Conservation (phyloP, 2,113 vertebrate genomes). For the Dasyprocta punctata region DNA sequence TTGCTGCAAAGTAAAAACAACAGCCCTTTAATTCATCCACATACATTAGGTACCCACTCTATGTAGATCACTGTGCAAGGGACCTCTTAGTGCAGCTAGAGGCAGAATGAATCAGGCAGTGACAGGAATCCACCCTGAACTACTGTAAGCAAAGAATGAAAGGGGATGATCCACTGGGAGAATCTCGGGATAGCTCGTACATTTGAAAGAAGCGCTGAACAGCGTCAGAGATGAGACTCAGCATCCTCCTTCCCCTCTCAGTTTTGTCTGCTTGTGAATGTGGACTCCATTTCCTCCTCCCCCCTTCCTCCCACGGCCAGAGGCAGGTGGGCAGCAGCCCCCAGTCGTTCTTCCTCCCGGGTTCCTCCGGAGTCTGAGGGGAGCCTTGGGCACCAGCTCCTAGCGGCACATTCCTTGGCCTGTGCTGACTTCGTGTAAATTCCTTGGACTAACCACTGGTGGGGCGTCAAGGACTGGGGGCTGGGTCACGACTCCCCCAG, state of each 20-base stretch:
- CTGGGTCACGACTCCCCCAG: background rate
- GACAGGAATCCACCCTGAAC: background rate
- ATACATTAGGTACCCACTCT: background rate
- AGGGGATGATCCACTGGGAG: background rate
- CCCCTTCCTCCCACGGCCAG: background rate
- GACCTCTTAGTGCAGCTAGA: background rate
- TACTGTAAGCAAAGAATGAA: background rate
- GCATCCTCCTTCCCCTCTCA: background rate
- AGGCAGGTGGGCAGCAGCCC: background rate
- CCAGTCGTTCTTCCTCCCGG: background rate
- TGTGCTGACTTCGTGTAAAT: background rate
- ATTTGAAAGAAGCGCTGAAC: background rate
- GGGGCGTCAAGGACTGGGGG: background rate
- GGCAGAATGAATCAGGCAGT: background rate
- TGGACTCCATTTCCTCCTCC: background rate
- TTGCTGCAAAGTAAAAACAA: background rate
- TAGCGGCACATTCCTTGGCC: background rate
- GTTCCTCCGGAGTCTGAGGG: background rate
- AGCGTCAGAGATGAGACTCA: background rate
- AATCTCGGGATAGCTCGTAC: background rate
- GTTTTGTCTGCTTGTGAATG: background rate
- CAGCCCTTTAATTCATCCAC: background rate
- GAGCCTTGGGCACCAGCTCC: background rate
- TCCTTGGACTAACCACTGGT: background rate
- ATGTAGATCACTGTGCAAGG: background rate